Evolutionary conservation across 2,797 vertebrate species (phyloP), one percentile per base, ranked within the genome.

Genomic region (Danio albolineatus): DNA sequence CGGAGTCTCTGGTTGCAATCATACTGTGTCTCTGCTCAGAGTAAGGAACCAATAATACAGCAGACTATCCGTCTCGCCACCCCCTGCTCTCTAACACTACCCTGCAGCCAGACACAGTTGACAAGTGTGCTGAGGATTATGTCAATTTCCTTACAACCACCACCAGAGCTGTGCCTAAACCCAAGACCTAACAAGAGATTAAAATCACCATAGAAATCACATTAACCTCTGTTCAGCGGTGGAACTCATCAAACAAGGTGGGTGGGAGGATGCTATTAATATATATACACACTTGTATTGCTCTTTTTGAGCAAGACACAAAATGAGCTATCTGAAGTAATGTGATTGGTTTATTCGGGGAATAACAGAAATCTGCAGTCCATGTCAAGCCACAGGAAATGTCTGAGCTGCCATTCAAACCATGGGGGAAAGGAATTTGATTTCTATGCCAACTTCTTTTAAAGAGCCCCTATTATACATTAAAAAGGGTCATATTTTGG

Each of bases 1-100:
- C 84, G 84, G 80, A 74, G 83, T 64, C 64, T 86, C 6, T 41
- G 79, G 13, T 76, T 83, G 1, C 78, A 88, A 59, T 81, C 83
- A 1, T 84, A 84, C 10, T 49, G 82, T 62, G 59, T 82, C 53
- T 76, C 2, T 5, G 48, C 84, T 2, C 53, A 76, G 74, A 76
- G 6, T 86, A 83, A 16, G 66, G 66, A 7, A 36, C 61, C 0
- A 62, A 85, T 6, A 87, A 84, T 10, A 75, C 80, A 4, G 79
- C 73, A 2, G 82, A 82, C 79, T 80, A 80, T 12, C 87, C 86
- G 56, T 83, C 79, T 5, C 4, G 36, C 5, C 71, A 87, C 10
- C 81, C 80, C 0, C 3, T 82, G 0, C 60, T 5, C 0, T 10
- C 56, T 8, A 10, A 49, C 4, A 71, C 19, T 17, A 2, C 2